These are phyloP conservation scores for Pachyrhynchus sulphureomaculatus DNA, from an alignment of 1,140 invertebrate genomes.

Conservation along the genomic window DNA sequence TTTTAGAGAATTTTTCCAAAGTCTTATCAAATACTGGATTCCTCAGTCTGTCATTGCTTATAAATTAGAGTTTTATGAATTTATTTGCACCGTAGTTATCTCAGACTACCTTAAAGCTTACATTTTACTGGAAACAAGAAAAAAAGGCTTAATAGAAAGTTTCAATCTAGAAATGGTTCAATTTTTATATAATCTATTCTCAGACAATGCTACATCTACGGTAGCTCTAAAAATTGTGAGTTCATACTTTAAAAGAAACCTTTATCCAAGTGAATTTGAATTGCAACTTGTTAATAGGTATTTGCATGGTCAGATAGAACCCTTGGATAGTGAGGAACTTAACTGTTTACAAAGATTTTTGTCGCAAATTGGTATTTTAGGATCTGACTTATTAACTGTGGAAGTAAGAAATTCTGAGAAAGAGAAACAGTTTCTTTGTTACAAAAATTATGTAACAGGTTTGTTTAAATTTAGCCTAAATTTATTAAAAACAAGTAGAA, in stretches of 20 bases:
- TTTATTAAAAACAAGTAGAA: neutral
- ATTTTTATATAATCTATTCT: neutral
- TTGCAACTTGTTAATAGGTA: conserved; percentile 6
- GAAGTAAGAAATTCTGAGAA: conserved; percentile 9
- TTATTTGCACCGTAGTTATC: conserved; percentile 12
- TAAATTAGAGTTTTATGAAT: conserved; percentile 22
- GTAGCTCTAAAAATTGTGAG: neutral
- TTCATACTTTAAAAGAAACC: conserved; percentile 17
- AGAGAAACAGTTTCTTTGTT: conserved; percentile 17
- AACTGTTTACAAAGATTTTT: conserved; percentile 24
- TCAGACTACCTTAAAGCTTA: conserved; percentile 17
- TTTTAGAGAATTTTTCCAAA: conserved; percentile 39
- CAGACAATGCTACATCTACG: neutral
- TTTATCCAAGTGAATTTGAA: conserved; percentile 9
- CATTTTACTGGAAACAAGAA: conserved; percentile 27
- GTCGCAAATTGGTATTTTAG: conserved; percentile 19
- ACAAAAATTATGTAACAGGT: conserved; percentile 9
- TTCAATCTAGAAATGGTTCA: neutral
- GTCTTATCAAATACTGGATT: conserved; percentile 37
- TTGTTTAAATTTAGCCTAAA: neutral
- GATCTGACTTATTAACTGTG: conserved; percentile 6
- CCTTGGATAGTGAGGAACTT: conserved; percentile 15
- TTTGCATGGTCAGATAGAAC: conserved; percentile 8
- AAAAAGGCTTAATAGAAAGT: neutral
- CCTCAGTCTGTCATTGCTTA: conserved; percentile 26